A percentile compares a stretch with the other conserved stretches of the same genome.
Evolutionary conservation across 2,888 invertebrate species (phyloP).

Genomic region (Melitaea athalia): DNA sequence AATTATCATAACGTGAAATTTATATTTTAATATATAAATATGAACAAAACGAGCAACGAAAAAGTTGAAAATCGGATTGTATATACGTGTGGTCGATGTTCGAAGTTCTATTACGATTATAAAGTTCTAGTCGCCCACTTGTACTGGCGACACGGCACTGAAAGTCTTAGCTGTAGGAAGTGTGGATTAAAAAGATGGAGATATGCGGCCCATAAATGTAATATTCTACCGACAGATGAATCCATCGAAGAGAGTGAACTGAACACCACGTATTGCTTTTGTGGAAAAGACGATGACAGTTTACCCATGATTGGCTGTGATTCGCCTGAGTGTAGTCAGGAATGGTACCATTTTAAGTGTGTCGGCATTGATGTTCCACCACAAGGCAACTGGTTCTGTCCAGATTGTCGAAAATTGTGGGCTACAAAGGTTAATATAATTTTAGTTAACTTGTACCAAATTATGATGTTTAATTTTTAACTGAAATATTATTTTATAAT

Average conservation of each 20-base stretch:
- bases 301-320: conserved; percentile 67
- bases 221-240: conserved; percentile 58
- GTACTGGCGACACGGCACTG: conserved; percentile 69
- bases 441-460: neutral
- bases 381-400: conserved; percentile 64
- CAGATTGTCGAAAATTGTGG: conserved; percentile 46
- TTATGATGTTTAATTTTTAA: too few species aligned
- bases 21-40: conserved; percentile 5
- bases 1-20: neutral
- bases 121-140: conserved; percentile 62
- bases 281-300: conserved; percentile 55
- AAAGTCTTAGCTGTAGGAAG: conserved; percentile 55
- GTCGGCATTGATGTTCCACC: conserved; percentile 59
- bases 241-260: conserved; percentile 43
- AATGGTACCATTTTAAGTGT: conserved; percentile 68
- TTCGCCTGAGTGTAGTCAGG: conserved; percentile 49
- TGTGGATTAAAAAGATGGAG: conserved; percentile 59
- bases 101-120: conserved; percentile 56
- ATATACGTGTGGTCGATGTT: conserved; percentile 58
- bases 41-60: conserved; percentile 20
- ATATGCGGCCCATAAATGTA: conserved; percentile 60
- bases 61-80: conserved; percentile 24
- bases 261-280: conserved; percentile 56
- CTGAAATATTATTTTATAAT: too few species aligned
- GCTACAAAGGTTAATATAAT: conserved; percentile 12